phyloP scores from a whole-genome alignment of 2,113 vertebrate genomes.

The Dipodomys spectabilis region DNA sequence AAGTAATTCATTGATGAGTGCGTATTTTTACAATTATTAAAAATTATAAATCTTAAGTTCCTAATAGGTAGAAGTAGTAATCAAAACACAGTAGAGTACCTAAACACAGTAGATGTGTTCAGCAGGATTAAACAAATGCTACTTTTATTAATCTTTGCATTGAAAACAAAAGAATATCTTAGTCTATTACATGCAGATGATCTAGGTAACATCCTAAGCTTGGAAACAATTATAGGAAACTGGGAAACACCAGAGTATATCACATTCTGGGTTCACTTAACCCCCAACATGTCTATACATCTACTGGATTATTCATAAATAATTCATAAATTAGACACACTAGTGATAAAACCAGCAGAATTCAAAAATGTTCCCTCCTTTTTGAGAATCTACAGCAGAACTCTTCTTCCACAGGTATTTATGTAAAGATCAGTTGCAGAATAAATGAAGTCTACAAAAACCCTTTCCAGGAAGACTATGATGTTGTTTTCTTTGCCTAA shows the following conservation, averaged over 20 bases:
- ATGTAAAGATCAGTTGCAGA: neutral
- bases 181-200: neutral
- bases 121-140: conserved; percentile 30
- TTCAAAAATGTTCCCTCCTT: neutral
- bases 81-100: neutral
- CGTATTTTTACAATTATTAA: neutral
- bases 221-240: neutral
- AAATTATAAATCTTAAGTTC: conserved; percentile 30
- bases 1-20: conserved; percentile 11
- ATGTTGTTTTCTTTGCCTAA: conserved; percentile 24
- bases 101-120: conserved; percentile 28
- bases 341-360: neutral
- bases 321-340: neutral
- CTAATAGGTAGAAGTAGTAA: conserved; percentile 33
- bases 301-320: neutral
- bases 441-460: conserved; percentile 46
- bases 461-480: conserved; percentile 21
- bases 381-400: conserved; percentile 23
- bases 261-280: neutral
- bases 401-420: neutral
- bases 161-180: conserved; percentile 27
- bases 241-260: conserved; percentile 25
- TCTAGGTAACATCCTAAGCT: neutral
- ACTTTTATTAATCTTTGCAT: conserved; percentile 10
- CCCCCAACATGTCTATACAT: conserved; percentile 4